Evolutionary conservation across 2,113 vertebrate genomes (phyloP).

Genomic region (Grallaria varia): DNA sequence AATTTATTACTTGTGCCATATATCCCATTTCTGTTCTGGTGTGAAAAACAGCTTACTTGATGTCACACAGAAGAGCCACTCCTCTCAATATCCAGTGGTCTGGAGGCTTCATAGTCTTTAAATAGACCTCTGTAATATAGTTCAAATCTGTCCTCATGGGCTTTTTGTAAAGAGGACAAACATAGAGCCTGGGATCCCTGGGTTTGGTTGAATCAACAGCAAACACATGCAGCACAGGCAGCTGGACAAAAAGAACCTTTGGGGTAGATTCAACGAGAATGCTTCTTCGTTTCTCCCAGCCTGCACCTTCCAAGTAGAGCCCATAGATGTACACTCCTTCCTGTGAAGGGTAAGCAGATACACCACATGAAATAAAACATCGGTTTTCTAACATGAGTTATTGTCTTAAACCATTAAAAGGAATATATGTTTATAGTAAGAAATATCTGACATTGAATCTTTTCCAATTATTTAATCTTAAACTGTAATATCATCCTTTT

Average conservation of each 20-base stretch:
- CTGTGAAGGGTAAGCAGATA: conserved; percentile 47
- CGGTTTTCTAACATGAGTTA: neutral
- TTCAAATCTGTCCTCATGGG: conserved; percentile 75
- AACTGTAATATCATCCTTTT: neutral
- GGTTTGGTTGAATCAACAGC: conserved; percentile 69
- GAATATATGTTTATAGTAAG: neutral
- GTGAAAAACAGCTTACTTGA: conserved; percentile 65
- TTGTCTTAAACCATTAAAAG: neutral
- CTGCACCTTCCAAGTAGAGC: conserved; percentile 77
- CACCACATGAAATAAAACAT: neutral
- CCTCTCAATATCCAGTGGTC: conserved; percentile 82
- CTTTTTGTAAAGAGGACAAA: conserved; percentile 80
- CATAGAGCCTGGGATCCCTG: conserved; percentile 75
- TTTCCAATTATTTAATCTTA: neutral
- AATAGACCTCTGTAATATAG: conserved; percentile 74
- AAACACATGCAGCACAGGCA: conserved; percentile 76
- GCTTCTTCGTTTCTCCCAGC: conserved; percentile 75
- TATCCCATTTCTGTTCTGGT: neutral
- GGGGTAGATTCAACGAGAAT: conserved; percentile 72
- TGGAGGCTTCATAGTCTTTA: conserved; percentile 69
- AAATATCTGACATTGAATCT: neutral
- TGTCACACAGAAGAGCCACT: conserved; percentile 78
- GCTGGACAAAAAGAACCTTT: conserved; percentile 74
- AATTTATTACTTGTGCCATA: neutral
- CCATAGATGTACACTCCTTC: conserved; percentile 79